Evolutionary conservation across 2,113 vertebrate species (phyloP), one percentile per base, ranked within the genome.

Genomic region (Sterrhoptilus dennistouni): DNA sequence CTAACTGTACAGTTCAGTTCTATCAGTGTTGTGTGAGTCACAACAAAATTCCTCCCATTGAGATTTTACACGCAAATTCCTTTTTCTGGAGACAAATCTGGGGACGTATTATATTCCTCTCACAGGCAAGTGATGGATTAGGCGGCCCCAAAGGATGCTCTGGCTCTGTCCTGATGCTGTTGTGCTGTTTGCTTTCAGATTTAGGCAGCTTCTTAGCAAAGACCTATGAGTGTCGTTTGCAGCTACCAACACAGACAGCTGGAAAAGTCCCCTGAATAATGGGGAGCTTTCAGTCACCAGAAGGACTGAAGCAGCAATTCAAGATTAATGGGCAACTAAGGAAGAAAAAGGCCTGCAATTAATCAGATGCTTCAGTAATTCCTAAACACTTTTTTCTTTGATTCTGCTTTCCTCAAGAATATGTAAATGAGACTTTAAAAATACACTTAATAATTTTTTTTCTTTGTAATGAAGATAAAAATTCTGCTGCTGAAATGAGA

Each of bases 141-240:
- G 90, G 53, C 23, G 90, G 78, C 68, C 78, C 47, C 80, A 80
- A 52, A 81, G 64, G 78, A 91, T 91, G 57, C 71, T 82, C 79
- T 70, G 72, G 57, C 28, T 88, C 74, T 96, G 75, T 72, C 83
- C 78, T 23, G 57, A 56, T 77, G 80, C 50, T 90, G 68, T 31
- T 91, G 45, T 8, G 6, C 49, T 80, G 54, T 87, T 90, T 91
- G 75, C 68, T 95, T 91, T 88, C 90, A 82, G 71, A 85, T 78
- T 78, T 66, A 81, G 74, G 87, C 81, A 88, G 86, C 64, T 71
- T 91, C 91, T 90, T 60, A 96, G 90, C 83, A 68, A 31, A 96
- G 86, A 94, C 87, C 87, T 95, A 12, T 45, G 64, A 94, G 76
- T 91, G 84, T 90, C 95, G 95, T 80, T 87, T 93, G 29, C 80